These are phyloP conservation scores for Arctia plantaginis DNA, from an alignment of 2,888 invertebrate genomes.

Conservation along the genomic window DNA sequence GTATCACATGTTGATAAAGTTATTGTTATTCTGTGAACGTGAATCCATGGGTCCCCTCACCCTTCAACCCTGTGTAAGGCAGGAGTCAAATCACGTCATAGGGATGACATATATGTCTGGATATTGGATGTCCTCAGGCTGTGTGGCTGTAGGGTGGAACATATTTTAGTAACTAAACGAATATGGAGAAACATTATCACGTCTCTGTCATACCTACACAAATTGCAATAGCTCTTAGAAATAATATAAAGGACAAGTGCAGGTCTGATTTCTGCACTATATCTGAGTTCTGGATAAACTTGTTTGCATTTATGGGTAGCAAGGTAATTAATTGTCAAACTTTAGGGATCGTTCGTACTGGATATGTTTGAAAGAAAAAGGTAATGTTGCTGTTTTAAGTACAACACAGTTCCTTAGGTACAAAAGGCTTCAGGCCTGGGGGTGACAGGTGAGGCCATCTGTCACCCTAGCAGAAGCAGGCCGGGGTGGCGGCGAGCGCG, in stretches of 20 bases:
- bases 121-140: constrained; percentile 21
- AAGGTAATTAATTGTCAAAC: neutral
- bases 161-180: neutral
- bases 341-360: too few species aligned
- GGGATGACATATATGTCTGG: constrained; percentile 23
- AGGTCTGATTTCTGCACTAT: neutral
- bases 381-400: too few species aligned
- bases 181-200: neutral
- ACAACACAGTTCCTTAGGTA: too few species aligned
- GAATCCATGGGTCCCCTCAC: constrained; percentile 20
- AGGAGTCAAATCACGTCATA: constrained; percentile 26
- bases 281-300: too few species aligned
- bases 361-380: too few species aligned
- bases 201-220: neutral
- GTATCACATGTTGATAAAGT: constrained; percentile 30
- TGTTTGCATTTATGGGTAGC: too few species aligned
- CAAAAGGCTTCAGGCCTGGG: neutral
- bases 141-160: neutral
- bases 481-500: too few species aligned
- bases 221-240: neutral
- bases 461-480: too few species aligned
- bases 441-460: too few species aligned
- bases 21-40: constrained; percentile 45
- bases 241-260: neutral
- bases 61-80: constrained; percentile 20